Base-by-base conservation (phyloP, 2,113 vertebrate species). In the Acanthisitta chloris region DNA sequence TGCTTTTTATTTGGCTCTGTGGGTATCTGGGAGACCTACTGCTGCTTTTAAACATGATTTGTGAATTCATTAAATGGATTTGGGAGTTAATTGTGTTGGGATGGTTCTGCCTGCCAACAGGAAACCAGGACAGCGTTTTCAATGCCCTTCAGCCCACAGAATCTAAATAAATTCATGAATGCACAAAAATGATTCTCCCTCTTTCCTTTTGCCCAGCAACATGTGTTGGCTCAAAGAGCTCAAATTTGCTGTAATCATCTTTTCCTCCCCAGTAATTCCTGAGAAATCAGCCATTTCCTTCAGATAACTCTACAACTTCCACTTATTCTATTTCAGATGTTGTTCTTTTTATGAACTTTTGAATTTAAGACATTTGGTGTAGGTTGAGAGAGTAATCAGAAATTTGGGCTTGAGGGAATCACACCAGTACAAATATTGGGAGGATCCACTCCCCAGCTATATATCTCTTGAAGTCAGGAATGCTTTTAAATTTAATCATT, bases 91-190 rank as follows among this genome's bases (percentile, higher is more conserved):
- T 97, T 97, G 69, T 91, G 55, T 95, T 96, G 87, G 45, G 82
- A 94, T 86, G 64, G 76, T 86, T 88, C 67, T 91, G 86, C 69
- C 64, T 95, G 91, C 92, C 83, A 94, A 57, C 77, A 94, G 67
- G 78, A 97, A 95, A 90, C 48, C 21, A 42, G 89, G 73, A 81
- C 84, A 87, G 52, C 51, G 13, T 91, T 92, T 95, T 87, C 64
- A 92, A 55, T 87, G 59, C 51, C 82, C 52, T 96, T 96, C 85
- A 95, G 59, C 73, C 38, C 0, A 0, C 40, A 43, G 92, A 91
- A 94, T 92, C 81, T 93, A 93, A 97, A 95, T 90, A 78, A 85
- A 96, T 97, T 95, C 76, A 81, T 93, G 92, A 96, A 88, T 81
- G 71, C 83, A 88, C 57, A 89, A 46, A 88, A 96, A 72, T 66